Evolutionary conservation across 2,888 invertebrate genomes (phyloP).

Genomic region (Aradus depressus): DNA sequence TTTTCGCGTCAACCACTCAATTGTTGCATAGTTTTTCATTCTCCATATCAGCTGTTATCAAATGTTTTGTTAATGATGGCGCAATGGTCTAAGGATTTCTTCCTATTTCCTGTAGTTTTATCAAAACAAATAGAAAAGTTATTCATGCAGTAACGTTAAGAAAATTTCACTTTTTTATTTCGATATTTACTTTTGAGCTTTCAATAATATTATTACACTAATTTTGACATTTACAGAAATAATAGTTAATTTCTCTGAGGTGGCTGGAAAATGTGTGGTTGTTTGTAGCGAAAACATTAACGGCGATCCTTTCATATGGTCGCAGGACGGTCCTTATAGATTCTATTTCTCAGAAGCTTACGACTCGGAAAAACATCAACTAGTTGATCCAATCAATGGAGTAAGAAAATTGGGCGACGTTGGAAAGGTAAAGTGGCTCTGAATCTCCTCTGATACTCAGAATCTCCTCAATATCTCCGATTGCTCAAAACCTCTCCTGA

Average conservation of each 20-base stretch:
- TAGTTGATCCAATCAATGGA: conserved; percentile 49
- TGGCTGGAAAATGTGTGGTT: conserved; percentile 59
- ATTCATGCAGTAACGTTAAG: too few relatives aligned
- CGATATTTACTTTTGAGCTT: too few relatives aligned
- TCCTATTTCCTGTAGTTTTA: too few relatives aligned
- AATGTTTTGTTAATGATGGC: too few relatives aligned
- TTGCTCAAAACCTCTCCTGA: too few relatives aligned
- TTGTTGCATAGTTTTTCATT: too few relatives aligned
- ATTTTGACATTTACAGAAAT: conserved; percentile 37
- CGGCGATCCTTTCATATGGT: conserved; percentile 46
- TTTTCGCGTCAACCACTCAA: too few relatives aligned
- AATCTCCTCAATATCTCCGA: background rate
- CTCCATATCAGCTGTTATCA: too few relatives aligned
- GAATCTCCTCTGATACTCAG: background rate
- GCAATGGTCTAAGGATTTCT: too few relatives aligned
- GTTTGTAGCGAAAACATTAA: conserved; percentile 51
- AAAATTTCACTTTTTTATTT: too few relatives aligned
- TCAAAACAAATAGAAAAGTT: too few relatives aligned
- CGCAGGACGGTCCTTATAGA: conserved; percentile 50
- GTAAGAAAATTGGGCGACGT: conserved; percentile 48
- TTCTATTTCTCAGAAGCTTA: conserved; percentile 66
- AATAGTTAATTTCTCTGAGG: conserved; percentile 47
- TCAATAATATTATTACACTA: background rate
- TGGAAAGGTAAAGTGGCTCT: conserved; percentile 39
- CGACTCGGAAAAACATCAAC: conserved; percentile 43